Evolutionary conservation across 2,113 vertebrate species (phyloP), one percentile per base, ranked within the genome.

Genomic region (Nasalis larvatus): DNA sequence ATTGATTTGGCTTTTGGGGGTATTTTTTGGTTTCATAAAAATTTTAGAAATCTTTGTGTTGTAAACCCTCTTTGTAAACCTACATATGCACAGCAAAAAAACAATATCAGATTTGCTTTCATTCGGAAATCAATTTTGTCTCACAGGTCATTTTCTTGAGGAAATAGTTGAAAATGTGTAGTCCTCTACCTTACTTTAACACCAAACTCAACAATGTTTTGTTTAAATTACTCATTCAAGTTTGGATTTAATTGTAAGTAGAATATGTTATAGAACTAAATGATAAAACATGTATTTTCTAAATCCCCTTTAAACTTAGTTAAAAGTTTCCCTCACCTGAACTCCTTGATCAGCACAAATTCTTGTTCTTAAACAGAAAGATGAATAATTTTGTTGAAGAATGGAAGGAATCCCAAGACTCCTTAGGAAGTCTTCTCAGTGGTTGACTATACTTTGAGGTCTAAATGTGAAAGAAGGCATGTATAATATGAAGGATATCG

Each of bases 311-410:
- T 37, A 49, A 82, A n/a, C 12, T 56, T 25, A 71, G 3, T 80
- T 10, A 1, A 40, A 63, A 42, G 3, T 1, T 42, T 21, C 9
- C 45, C 8, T 17, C 21, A 60, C 20, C 4, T n/a, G 2, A 16
- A 54, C 30, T 77, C 30, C 1, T 20, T 63, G 18, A 18, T 23
- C 30, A 71, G 52, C 0, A 63, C 40, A 91, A 73, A 54, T 47
- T 82, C 7, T 42, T 20, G 6, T 52, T 66, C 3, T 58, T 54
- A n/a, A 60, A 83, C 9, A 82, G 23, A 63, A 88, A 27, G 23
- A 21, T 76, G 1, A 37, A 47, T 76, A 76, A 68, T 88, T 68
- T 76, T 68, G 47, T 78, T 88, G 47, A 54, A 45, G 23, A 42
- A 63, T 45, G 35, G 20, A 83, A 73, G 47, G 56, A 68, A 82